These are phyloP conservation scores for Chymomyza caudatula DNA, from an alignment of 2,888 invertebrate species.

Conservation along the genomic window DNA sequence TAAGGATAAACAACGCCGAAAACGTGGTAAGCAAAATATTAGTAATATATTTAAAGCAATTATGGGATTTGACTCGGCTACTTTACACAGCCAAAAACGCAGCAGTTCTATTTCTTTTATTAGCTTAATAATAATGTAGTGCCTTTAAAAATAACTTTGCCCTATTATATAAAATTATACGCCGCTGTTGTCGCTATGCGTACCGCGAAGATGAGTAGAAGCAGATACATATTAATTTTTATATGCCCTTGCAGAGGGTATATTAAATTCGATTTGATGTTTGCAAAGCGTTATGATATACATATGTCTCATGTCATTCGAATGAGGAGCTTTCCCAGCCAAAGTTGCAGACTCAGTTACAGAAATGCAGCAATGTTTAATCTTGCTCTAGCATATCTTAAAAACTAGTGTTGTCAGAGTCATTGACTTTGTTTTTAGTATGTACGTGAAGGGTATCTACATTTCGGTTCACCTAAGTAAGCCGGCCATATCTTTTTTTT, in stretches of 20 bases:
- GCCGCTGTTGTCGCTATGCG: slow-evolving; percentile 65
- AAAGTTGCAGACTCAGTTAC: no score
- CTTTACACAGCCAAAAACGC: slow-evolving; percentile 20
- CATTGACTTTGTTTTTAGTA: no score
- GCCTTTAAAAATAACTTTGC: slow-evolving; percentile 72
- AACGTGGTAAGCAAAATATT: slow-evolving; percentile 82
- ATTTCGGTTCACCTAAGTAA: background rate
- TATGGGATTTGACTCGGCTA: background rate
- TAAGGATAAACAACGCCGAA: slow-evolving; percentile 88
- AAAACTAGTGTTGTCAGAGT: no score
- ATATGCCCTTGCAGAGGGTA: background rate
- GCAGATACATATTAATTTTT: background rate
- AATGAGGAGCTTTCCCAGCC: no score
- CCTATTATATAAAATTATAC: slow-evolving; percentile 76
- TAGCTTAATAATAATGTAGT: slow-evolving; percentile 68
- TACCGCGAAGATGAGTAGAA: slow-evolving; percentile 23
- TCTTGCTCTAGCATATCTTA: no score
- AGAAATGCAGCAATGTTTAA: no score
- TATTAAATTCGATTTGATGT: background rate
- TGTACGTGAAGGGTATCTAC: background rate
- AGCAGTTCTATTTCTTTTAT: slow-evolving; percentile 60
- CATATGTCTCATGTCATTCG: no score
- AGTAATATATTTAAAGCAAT: background rate
- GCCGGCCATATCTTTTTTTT: background rate
- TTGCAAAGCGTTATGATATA: background rate